Base-by-base conservation (phyloP, 2,888 invertebrate genomes). In the Melinaea marsaeus region DNA sequence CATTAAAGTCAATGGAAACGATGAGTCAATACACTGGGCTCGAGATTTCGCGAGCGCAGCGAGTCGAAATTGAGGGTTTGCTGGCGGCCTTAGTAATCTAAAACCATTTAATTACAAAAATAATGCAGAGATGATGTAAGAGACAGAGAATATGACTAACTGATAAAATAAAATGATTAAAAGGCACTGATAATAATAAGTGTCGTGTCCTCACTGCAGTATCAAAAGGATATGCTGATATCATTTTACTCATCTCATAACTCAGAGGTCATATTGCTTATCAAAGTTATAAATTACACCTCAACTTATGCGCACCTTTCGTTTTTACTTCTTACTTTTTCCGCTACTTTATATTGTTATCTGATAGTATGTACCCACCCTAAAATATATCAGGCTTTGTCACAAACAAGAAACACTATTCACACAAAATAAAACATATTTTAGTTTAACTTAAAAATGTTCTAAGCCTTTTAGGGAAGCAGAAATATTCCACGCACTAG, bases 221-320 rank as follows among this genome's bases (percentile, higher is more conserved):
- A 22, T 51, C n/a, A 32, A 7, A 51, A 22, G 32, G 32, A 51
- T 51, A 51, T 51, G 51, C 51, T 51, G 51, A 51, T 51, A 32
- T 51, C 32, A 3, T 32, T 51, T 32, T 9, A 51, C 51, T 7
- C 4, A 51, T 32, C 32, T 51, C n/a, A 9, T 32, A 51, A 57
- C 57, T 51, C 47, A 57, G 48, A 32, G 57, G 13, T 42, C 51
- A 42, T 61, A 61, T 57, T 61, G 56, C 55, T 55, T 61, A 61
- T 61, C 57, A 51, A 22, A 7, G 51, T 57, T 22, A 61, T 61
- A 61, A 61, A 57, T 61, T 51, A 61, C 57, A 5, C 57, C 61
- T 32, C 42, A 61, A 42, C 48, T 61, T 54, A 37, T 48, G 61
- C 42, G 37, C 42, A 42, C 61, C 51, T 51, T 51, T 51, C 32